These are phyloP conservation scores for Nesoenas mayeri DNA, from an alignment of 2,113 vertebrate genomes.

Conservation along the genomic window DNA sequence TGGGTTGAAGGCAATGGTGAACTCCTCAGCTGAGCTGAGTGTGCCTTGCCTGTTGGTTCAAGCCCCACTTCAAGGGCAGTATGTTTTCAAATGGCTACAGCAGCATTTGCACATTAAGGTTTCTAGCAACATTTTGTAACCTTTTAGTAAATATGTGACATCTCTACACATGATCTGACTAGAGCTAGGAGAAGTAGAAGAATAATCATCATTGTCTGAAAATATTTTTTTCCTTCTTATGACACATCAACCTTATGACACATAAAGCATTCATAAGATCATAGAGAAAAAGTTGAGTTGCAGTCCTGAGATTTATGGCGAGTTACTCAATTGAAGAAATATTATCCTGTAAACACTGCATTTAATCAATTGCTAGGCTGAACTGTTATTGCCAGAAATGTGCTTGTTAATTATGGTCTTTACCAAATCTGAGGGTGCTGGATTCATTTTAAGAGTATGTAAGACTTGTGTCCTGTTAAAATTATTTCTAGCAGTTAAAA, in stretches of 20 bases:
- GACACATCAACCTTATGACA: background rate
- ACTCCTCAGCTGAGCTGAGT: background rate
- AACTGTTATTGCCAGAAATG: constrained; percentile 20
- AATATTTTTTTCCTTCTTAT: background rate
- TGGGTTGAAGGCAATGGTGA: background rate
- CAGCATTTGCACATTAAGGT: background rate
- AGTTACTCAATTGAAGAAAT: background rate
- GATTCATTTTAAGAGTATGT: background rate
- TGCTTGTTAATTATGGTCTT: background rate
- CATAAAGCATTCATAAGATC: background rate
- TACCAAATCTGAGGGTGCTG: background rate
- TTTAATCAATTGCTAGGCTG: background rate
- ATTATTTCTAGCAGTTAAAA: constrained; percentile 22
- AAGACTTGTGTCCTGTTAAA: constrained; percentile 5
- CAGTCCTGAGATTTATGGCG: background rate
- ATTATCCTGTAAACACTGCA: background rate
- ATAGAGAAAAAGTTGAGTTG: background rate
- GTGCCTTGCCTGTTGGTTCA: background rate
- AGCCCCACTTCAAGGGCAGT: background rate
- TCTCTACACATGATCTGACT: background rate
- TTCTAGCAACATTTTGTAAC: background rate
- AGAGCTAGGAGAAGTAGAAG: background rate
- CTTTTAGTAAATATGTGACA: background rate
- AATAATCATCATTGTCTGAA: background rate
- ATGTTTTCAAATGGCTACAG: background rate